These are phyloP conservation scores for Scomberomorus guttatus DNA, from an alignment of 2,797 vertebrate genomes.

Conservation along the genomic window DNA sequence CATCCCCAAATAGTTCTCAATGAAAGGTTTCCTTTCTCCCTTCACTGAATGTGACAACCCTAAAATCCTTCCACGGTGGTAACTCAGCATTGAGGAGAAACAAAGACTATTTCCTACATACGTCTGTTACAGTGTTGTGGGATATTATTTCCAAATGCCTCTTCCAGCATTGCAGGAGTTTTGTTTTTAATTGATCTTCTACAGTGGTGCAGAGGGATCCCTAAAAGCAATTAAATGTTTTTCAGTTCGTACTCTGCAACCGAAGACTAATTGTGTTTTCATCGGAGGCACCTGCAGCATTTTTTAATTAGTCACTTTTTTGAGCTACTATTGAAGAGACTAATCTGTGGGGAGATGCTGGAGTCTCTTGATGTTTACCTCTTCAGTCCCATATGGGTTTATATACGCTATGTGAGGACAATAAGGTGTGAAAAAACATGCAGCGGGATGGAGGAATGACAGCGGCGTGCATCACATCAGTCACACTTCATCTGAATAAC, in stretches of 20 bases:
- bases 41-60: constrained; percentile 16
- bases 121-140: background rate
- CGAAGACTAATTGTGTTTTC: constrained; percentile 57
- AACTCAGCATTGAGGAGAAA: constrained; percentile 12
- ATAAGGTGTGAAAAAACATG: constrained; percentile 2
- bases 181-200: constrained; percentile 23
- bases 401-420: background rate
- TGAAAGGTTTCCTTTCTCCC: constrained; percentile 25
- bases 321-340: constrained; percentile 29
- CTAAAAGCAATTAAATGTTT: constrained; percentile 47
- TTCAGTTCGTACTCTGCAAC: constrained; percentile 34
- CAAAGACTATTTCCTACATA: background rate
- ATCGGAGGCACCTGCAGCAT: constrained; percentile 58
- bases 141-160: constrained; percentile 14
- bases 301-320: constrained; percentile 66
- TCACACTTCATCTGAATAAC: background rate
- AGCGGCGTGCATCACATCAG: constrained; percentile 8
- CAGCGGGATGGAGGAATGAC: constrained; percentile 2
- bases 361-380: constrained; percentile 46
- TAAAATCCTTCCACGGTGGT: background rate
- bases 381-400: constrained; percentile 34
- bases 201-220: background rate
- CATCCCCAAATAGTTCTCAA: constrained; percentile 26
- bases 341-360: constrained; percentile 39
- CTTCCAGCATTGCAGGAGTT: constrained; percentile 1